Evolutionary conservation across 2,113 vertebrate genomes (phyloP).

Genomic region (Siphamia tubifer): DNA sequence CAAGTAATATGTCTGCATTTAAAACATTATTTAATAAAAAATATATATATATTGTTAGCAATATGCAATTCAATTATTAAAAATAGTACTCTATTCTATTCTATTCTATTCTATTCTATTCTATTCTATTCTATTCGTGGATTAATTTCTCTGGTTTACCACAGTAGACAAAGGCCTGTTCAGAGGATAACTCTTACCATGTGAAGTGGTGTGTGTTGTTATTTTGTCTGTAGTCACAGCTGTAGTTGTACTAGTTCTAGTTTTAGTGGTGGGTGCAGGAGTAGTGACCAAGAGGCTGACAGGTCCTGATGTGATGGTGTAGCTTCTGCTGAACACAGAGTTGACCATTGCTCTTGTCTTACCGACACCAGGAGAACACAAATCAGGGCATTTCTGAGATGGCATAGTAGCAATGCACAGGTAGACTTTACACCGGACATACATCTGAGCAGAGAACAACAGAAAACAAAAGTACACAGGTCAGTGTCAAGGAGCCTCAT

Average conservation of each 20-base stretch:
- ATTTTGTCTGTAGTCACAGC: background rate
- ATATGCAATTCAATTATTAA: too few relatives aligned
- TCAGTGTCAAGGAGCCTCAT: background rate
- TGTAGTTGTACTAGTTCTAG: background rate
- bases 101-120: too few relatives aligned
- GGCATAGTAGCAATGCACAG: constrained; percentile 63
- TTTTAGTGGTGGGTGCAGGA: background rate
- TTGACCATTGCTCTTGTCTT: rapidly evolving
- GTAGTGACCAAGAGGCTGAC: constrained; percentile 45
- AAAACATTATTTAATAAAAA: too few relatives aligned
- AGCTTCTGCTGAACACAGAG: constrained; percentile 24
- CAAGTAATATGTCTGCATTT: too few relatives aligned
- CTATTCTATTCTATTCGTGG: too few relatives aligned
- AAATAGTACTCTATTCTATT: too few relatives aligned
- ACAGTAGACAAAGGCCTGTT: background rate
- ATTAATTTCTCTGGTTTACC: too few relatives aligned
- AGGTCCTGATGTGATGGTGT: constrained; percentile 47
- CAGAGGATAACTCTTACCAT: constrained; percentile 38
- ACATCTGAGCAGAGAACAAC: constrained; percentile 59
- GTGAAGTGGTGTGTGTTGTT: background rate
- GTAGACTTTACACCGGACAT: constrained; percentile 55
- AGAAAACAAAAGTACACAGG: background rate
- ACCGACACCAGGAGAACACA: background rate
- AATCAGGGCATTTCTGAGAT: constrained; percentile 46
- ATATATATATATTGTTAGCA: too few relatives aligned